Percentiles rank a stretch among this genome's conserved stretches.
Evolutionary conservation across 2,888 invertebrate species (phyloP).

Genomic region (Pachydiplax longipennis): DNA sequence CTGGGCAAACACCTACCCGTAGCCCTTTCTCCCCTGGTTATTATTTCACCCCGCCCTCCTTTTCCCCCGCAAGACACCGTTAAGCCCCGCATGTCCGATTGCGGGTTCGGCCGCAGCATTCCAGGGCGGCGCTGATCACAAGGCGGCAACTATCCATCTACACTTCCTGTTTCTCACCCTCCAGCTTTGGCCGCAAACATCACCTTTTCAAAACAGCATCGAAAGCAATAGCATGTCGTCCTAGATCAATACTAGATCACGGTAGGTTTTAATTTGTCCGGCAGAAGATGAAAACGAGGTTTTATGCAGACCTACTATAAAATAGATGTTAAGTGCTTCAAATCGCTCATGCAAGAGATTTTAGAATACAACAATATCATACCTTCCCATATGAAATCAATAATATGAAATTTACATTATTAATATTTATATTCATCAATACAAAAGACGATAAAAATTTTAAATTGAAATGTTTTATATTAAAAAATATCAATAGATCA

Average conservation of each 20-base stretch:
- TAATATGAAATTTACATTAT: no score
- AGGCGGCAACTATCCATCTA: conserved; percentile 32
- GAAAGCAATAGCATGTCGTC: not conserved
- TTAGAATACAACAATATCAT: no score
- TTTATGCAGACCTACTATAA: not conserved
- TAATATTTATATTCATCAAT: no score
- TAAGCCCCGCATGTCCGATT: conserved; percentile 35
- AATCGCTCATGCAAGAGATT: no score
- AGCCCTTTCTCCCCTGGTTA: not conserved
- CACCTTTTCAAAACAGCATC: not conserved
- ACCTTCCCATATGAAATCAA: no score
- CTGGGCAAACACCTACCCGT: not conserved
- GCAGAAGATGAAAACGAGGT: not conserved
- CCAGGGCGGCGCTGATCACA: conserved; percentile 40
- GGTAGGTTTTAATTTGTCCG: not conserved
- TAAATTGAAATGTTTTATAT: no score
- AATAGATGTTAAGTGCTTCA: no score
- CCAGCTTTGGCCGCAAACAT: not conserved
- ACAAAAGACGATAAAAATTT: no score
- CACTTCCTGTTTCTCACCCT: conserved; percentile 38
- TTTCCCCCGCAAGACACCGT: conserved; percentile 34
- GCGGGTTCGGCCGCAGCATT: conserved; percentile 32
- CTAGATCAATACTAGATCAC: not conserved
- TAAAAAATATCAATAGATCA: no score
- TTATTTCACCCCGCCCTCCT: not conserved